Percentiles rank a stretch among this genome's conserved stretches.
phyloP scores from a whole-genome alignment of 2,113 vertebrate genomes.

The Chaetodon trifascialis region DNA sequence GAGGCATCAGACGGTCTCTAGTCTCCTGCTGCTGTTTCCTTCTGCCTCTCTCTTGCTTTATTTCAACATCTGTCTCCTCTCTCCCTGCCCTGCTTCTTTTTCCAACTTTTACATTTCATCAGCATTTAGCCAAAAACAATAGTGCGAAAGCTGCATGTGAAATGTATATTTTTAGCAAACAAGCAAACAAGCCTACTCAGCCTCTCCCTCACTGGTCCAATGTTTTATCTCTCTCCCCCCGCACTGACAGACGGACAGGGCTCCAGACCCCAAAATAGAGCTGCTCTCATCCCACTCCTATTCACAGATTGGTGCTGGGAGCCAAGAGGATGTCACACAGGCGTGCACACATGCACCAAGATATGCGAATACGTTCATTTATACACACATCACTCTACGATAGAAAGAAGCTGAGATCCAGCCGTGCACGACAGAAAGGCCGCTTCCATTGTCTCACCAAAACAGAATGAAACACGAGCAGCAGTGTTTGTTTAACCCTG shows the following conservation, averaged over 20 bases:
- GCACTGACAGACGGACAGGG: constrained; percentile 50
- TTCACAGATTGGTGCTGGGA: constrained; percentile 49
- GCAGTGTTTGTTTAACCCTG: not conserved
- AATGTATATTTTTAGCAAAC: constrained; percentile 2
- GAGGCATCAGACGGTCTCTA: not conserved
- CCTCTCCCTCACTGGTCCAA: constrained; percentile 1
- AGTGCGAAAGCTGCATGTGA: not conserved
- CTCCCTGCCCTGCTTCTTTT: not conserved
- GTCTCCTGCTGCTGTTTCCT: not conserved
- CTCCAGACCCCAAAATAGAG: constrained; percentile 63
- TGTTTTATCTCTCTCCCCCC: constrained; percentile 47
- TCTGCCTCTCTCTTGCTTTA: constrained; percentile 1
- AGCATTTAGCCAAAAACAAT: constrained; percentile 2
- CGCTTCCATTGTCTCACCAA: not conserved
- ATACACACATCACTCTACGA: constrained; percentile 3
- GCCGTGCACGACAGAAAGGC: not conserved
- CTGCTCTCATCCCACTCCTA: constrained; percentile 57
- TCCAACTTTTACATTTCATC: constrained; percentile 1
- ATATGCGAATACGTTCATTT: constrained; percentile 5
- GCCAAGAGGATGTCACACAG: constrained; percentile 47
- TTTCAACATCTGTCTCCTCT: not conserved
- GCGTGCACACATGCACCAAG: not conserved
- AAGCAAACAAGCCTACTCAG: constrained; percentile 9
- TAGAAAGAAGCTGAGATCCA: not conserved
- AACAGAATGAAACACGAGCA: not conserved